These are phyloP conservation scores for Oreochromis spilurus DNA, from an alignment of 2,113 vertebrate genomes.

Conservation along the genomic window DNA sequence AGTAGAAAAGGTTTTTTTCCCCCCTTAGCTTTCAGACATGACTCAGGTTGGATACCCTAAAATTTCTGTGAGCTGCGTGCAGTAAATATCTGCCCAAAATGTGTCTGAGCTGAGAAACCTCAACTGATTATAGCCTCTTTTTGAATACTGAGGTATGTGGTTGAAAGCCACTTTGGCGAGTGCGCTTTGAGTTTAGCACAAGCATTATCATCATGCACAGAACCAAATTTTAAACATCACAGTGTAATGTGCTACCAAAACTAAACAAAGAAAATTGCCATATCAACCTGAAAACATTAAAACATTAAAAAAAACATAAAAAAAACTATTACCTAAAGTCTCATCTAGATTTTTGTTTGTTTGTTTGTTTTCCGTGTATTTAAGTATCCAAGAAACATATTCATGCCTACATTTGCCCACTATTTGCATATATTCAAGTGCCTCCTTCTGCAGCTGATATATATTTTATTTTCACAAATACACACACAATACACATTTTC, in stretches of 20 bases:
- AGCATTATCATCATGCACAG: background rate
- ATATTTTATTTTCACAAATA: background rate
- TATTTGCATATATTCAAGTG: background rate
- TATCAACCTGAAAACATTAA: background rate
- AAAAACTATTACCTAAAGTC: background rate
- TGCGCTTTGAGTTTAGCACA: background rate
- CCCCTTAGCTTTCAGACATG: constrained; percentile 51
- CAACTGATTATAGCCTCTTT: background rate
- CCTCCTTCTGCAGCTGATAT: background rate
- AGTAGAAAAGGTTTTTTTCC: constrained; percentile 45
- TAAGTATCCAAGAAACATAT: background rate
- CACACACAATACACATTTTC: too few species aligned
- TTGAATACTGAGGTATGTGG: background rate
- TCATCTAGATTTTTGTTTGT: background rate
- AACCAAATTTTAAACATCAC: background rate
- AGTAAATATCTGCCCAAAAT: constrained; percentile 33
- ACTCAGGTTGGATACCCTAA: constrained; percentile 62
- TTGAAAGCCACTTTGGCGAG: background rate
- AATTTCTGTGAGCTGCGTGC: constrained; percentile 48
- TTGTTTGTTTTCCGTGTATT: background rate
- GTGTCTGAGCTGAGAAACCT: background rate
- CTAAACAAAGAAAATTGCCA: background rate
- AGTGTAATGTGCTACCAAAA: background rate
- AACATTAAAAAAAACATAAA: background rate
- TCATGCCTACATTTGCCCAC: background rate